Base-by-base conservation (phyloP, 1,140 invertebrate genomes). In the Drosophila nasuta region DNA sequence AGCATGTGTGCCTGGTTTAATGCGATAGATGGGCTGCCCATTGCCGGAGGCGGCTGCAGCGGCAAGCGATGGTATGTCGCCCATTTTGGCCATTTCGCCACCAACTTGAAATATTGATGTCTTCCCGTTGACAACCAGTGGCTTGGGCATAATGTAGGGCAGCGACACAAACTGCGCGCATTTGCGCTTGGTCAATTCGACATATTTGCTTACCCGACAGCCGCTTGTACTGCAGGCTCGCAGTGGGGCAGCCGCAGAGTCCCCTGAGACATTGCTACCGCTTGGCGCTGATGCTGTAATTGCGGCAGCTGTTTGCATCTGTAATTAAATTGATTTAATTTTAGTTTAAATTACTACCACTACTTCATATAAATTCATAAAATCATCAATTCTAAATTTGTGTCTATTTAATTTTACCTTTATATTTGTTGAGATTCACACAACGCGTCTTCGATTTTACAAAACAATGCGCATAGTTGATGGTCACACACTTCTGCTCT, bases 1-100 rank as follows among this genome's bases (percentile, higher is more conserved):
- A 0, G 81, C 85, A 43, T 88, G 85, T 30, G 85, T 88, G 11
- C 85, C 85, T 0, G 85, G 85, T 63, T 89, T 88, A 5, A 88
- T 88, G 2, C 85, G 85, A 20, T 85, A 88, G 0, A 88, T 79
- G 17, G 81, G 77, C 35, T 75, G 67, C 0, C 75, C 71, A 1
- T 63, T 46, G 20, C 68, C 57, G 1, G 11, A 30, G 0, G 60
- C 67, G 0, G 17, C 38, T 0, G 30, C n/a, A 0, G 45, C 1
- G 2, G 79, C 54, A 25, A 88, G 41, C 5, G 67, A 33, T 3
- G 77, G 67, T 4, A 88, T 79, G 35, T 88, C 75, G 13, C 54
- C 45, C 58, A 89, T 54, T 45, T 81, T 79, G 15, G 77, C 85
- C 85, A 90, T 81, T 1, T 81, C 66, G 25, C 85, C 85, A 33